phyloP scores from a whole-genome alignment of 1,140 invertebrate species.

The Trichonephila inaurata region DNA sequence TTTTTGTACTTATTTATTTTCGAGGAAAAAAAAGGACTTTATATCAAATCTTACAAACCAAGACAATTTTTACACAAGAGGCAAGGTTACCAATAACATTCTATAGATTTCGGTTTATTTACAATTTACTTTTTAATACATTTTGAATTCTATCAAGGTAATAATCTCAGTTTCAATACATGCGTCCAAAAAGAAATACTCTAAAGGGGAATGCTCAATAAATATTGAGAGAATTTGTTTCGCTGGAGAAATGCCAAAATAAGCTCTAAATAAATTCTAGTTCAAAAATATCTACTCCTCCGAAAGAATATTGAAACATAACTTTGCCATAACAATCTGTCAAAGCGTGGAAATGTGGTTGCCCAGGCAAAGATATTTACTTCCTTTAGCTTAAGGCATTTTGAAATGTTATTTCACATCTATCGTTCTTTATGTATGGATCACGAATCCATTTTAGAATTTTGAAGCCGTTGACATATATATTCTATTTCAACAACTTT shows the following conservation, averaged over 20 bases:
- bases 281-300: conserved; percentile 36
- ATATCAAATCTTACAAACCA: no score
- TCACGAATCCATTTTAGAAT: conserved; percentile 16
- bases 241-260: conserved; percentile 12
- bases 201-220: background rate
- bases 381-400: conserved; percentile 12
- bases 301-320: conserved; percentile 39
- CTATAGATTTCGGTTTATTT: no score
- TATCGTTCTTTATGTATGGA: background rate
- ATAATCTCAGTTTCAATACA: no score
- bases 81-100: no score
- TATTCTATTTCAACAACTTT: background rate
- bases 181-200: no score
- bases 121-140: no score
- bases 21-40: no score
- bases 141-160: no score
- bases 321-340: conserved; percentile 48
- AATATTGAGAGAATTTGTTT: background rate
- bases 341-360: conserved; percentile 27
- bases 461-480: background rate
- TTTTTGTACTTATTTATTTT: no score
- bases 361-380: conserved; percentile 40
- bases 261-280: conserved; percentile 5
- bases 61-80: no score
- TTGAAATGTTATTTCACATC: conserved; percentile 41